Evolutionary conservation across 2,113 vertebrate species (phyloP).

Genomic region (Struthidea cinerea): DNA sequence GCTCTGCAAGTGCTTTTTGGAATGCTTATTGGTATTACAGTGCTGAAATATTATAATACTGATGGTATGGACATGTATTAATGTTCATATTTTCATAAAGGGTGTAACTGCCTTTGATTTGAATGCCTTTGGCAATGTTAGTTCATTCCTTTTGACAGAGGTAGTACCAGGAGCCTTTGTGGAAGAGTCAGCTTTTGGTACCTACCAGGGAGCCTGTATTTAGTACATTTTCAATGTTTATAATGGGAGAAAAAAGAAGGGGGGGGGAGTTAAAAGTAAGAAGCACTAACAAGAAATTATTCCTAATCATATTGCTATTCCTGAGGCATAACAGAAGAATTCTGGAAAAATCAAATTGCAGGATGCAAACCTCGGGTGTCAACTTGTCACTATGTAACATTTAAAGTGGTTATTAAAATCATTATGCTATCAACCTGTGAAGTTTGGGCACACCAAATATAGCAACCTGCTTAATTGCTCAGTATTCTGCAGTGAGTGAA

Average conservation of each 20-base stretch:
- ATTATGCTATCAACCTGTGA: conserved; percentile 74
- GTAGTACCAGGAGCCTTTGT: neutral
- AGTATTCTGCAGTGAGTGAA: conserved; percentile 60
- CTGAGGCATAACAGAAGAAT: conserved; percentile 58
- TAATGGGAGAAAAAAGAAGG: neutral
- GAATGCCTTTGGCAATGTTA: neutral
- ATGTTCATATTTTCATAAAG: neutral
- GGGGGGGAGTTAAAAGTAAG: neutral
- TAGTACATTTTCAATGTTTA: neutral
- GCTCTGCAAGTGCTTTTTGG: neutral
- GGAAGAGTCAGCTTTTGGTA: neutral
- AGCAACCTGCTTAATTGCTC: conserved; percentile 71
- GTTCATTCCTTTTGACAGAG: neutral
- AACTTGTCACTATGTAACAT: conserved; percentile 68
- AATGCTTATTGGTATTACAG: neutral
- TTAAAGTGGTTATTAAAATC: conserved; percentile 77
- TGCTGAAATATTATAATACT: neutral
- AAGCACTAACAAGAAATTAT: conserved; percentile 9
- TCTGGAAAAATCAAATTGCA: conserved; percentile 70
- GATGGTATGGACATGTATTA: neutral
- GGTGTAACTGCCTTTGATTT: neutral
- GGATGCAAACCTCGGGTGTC: conserved; percentile 69
- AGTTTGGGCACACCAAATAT: conserved; percentile 68
- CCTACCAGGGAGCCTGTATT: neutral
- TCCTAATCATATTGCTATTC: conserved; percentile 61